Base-by-base conservation (phyloP, 1,140 invertebrate species). In the Frieseomelitta varia region DNA sequence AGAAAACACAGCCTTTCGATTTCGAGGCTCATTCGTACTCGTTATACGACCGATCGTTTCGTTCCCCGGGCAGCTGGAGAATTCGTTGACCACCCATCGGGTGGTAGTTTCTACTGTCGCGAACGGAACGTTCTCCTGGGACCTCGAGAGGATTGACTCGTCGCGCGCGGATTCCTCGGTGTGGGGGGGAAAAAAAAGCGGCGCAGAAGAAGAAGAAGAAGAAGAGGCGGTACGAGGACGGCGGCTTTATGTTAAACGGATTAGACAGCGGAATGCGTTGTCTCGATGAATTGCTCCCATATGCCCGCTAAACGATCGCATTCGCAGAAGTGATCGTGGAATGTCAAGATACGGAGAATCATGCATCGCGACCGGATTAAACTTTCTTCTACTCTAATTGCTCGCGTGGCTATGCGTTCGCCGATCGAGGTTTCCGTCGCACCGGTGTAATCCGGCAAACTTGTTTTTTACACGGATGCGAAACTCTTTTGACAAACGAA, bases 251-350 rank as follows among this genome's bases (percentile, higher is more conserved):
- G 90, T 92, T 94, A 94, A 94, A 93, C 91, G 93, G 91, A 94
- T 94, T 94, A 94, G 94, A 94, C 93, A 94, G 91, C 86, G 91
- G 93, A 94, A 94, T 94, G 93, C 90, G 87, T 86, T 80, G 78
- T 77, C 88, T 91, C 90, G 92, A 92, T 93, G 91, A 90, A 92
- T 93, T 92, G 92, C 91, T 87, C 81, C 79, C 27, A n/a, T 72
- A 72, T 73, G 61, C 30, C 63, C n/a, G 75, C 51, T 65, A 67
- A 84, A 72, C 68, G 77, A 79, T 80, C 82, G 67, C 56, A 53
- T 85, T 85, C 84, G 17, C 17, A 56, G 78, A 81, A 81, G 34
- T 53, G n/a, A 47, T 10, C 11, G 53, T 27, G 79, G 78, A 67
- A 80, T 74, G 84, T 61, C 84, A n/a, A 72, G 84, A 85, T 85